phyloP scores from a whole-genome alignment of 2,113 vertebrate species.

The Ploceus nigricollis region DNA sequence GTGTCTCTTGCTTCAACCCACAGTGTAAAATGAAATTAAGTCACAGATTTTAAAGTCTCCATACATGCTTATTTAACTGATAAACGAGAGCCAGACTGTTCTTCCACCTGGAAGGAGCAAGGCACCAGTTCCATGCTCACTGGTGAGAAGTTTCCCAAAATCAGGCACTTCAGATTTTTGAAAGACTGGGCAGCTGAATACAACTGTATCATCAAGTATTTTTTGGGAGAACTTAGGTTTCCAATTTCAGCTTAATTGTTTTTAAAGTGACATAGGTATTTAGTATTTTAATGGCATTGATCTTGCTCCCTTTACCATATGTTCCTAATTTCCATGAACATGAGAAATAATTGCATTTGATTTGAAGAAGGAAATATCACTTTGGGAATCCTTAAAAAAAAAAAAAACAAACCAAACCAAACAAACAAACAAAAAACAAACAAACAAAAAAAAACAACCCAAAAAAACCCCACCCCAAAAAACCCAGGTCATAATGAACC shows the following conservation, averaged over 20 bases:
- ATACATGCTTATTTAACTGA: not conserved
- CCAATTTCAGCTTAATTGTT: not conserved
- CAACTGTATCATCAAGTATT: not conserved
- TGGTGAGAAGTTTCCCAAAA: not conserved
- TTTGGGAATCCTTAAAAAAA: not conserved
- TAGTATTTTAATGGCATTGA: not conserved
- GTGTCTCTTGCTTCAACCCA: not conserved
- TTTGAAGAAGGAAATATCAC: not conserved
- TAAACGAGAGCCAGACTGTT: rapidly evolving
- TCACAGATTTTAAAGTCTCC: not conserved
- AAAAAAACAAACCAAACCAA: not conserved
- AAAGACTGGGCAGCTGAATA: not conserved
- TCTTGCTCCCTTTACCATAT: not conserved
- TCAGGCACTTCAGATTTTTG: not conserved
- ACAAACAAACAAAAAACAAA: not conserved
- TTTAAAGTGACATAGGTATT: not conserved
- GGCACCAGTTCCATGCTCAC: not conserved
- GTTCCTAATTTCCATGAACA: not conserved
- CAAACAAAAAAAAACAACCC: no score
- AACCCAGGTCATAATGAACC: not conserved
- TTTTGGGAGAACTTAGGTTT: not conserved
- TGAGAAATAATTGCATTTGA: not conserved
- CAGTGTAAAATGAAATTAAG: not conserved
- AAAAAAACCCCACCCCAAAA: no score
- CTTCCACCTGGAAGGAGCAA: not conserved